Conservation (phyloP, 2,888 invertebrate genomes). For the Dynastes grantii region DNA sequence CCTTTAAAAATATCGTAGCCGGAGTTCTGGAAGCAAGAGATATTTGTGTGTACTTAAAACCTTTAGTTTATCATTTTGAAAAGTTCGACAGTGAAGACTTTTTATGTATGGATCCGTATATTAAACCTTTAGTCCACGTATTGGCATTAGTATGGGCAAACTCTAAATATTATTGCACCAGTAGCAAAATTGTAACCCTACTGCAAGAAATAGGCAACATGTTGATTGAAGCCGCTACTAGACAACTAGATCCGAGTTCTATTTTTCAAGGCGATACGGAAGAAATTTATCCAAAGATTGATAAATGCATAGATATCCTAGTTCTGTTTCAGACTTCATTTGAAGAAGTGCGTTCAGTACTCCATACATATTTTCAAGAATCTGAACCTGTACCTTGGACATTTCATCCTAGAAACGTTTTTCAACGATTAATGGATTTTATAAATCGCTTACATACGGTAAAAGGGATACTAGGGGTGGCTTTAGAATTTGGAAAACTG, state of each 20-base stretch:
- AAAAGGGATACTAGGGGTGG: slow-evolving; percentile 81
- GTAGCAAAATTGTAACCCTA: slow-evolving; percentile 78
- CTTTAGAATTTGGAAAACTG: slow-evolving; percentile 87
- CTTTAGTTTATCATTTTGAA: slow-evolving; percentile 81
- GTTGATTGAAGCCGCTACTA: slow-evolving; percentile 82
- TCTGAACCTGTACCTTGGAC: slow-evolving; percentile 81
- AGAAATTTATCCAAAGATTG: slow-evolving; percentile 64
- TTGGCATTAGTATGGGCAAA: slow-evolving; percentile 90
- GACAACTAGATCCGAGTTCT: slow-evolving; percentile 83
- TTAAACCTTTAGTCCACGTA: slow-evolving; percentile 84
- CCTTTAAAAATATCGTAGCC: slow-evolving; percentile 85
- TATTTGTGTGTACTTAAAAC: slow-evolving; percentile 84
- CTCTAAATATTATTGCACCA: slow-evolving; percentile 74
- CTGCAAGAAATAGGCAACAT: slow-evolving; percentile 87
- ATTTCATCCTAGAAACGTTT: slow-evolving; percentile 82
- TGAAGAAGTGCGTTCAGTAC: slow-evolving; percentile 70
- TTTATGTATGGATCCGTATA: slow-evolving; percentile 74
- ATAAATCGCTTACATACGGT: slow-evolving; percentile 78
- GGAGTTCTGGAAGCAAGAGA: slow-evolving; percentile 89
- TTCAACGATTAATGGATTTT: slow-evolving; percentile 79
- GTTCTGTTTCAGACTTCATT: slow-evolving; percentile 67
- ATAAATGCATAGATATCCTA: slow-evolving; percentile 61
- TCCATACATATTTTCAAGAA: slow-evolving; percentile 70
- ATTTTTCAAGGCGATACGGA: slow-evolving; percentile 88
- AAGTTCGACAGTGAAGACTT: slow-evolving; percentile 82